phyloP scores from a whole-genome alignment of 2,797 vertebrate genomes.

The Salmo trutta region DNA sequence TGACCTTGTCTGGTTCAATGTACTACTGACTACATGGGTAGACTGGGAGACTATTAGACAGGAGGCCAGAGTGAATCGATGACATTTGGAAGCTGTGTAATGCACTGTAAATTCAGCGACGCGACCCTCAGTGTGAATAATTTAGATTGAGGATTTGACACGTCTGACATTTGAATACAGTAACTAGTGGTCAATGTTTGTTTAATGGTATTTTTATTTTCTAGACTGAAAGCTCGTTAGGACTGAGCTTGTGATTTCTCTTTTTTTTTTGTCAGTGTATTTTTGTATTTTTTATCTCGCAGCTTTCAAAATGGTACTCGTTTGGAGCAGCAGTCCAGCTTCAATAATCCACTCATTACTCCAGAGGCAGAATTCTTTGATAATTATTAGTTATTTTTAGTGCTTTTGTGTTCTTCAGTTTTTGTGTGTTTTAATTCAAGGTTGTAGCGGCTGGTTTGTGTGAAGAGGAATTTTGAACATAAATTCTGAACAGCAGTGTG shows the following conservation, averaged over 20 bases:
- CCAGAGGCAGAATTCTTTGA: background rate
- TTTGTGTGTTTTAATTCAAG: background rate
- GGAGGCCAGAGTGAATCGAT: too few species aligned
- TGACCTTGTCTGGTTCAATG: too few species aligned
- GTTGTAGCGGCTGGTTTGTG: background rate
- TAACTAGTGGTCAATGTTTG: background rate
- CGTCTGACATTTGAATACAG: background rate
- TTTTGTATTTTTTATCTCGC: background rate
- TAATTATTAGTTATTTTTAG: background rate
- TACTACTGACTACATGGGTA: too few species aligned
- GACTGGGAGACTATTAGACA: too few species aligned
- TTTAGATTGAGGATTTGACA: background rate
- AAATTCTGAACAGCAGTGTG: too few species aligned
- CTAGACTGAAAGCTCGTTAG: background rate
- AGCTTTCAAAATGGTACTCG: too few species aligned
- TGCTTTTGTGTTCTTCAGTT: background rate
- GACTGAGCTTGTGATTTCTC: too few species aligned
- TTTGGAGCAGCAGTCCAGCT: background rate
- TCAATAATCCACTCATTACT: background rate
- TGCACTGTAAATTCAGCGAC: too few species aligned
- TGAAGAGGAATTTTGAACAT: background rate
- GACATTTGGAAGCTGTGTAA: too few species aligned
- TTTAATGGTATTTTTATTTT: background rate
- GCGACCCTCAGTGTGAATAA: background rate
- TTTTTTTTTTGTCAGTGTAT: background rate